Percentiles rank a stretch among this genome's conserved stretches.
These are phyloP conservation scores for Napeogenes sylphis DNA, from an alignment of 2,888 invertebrate genomes.

Conservation along the genomic window DNA sequence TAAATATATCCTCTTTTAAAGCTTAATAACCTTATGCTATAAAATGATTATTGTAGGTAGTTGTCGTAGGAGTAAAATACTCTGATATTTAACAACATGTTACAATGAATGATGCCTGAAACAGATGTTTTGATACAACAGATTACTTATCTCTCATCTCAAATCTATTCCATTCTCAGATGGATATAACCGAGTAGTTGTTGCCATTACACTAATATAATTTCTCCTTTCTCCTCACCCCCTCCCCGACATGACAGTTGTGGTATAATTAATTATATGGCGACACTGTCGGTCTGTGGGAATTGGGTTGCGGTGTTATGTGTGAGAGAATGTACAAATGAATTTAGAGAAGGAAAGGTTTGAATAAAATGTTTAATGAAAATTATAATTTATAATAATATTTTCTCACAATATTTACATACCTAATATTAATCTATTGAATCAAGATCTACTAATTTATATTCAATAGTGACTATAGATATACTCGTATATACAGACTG, in stretches of 20 bases:
- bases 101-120: too few species aligned
- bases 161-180: neutral
- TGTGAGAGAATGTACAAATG: constrained; percentile 7
- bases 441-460: too few species aligned
- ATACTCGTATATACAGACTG: too few species aligned
- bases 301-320: constrained; percentile 39
- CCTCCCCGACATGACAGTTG: constrained; percentile 41
- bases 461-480: too few species aligned
- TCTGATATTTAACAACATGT: too few species aligned
- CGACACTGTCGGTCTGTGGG: constrained; percentile 31
- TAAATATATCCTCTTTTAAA: too few species aligned
- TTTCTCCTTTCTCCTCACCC: constrained; percentile 7
- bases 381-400: too few species aligned
- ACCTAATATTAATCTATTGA: too few species aligned
- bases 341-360: neutral
- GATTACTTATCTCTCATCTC: neutral
- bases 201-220: constrained; percentile 5
- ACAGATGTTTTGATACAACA: too few species aligned
- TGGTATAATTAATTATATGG: constrained; percentile 53
- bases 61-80: too few species aligned
- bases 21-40: neutral
- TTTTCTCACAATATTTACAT: too few species aligned
- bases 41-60: neutral
- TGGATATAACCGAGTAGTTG: neutral
- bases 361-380: neutral